Evolutionary conservation across 2,113 vertebrate species (phyloP).

Genomic region (Falco punctatus): DNA sequence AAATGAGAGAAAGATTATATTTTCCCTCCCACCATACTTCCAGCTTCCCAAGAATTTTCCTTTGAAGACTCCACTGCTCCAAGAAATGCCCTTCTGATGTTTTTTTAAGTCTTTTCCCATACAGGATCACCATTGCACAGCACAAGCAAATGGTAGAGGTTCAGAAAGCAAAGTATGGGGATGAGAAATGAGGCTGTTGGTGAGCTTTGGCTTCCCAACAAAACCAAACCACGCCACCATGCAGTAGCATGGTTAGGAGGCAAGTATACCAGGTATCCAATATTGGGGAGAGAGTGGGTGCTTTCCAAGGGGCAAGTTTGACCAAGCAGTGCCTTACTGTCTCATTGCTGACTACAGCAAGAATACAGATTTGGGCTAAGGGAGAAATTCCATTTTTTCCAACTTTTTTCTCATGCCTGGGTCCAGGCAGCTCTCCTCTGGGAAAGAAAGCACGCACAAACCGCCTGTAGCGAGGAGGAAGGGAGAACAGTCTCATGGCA

Average conservation of each 20-base stretch:
- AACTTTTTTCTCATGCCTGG: background rate
- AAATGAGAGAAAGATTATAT: slow-evolving; percentile 42
- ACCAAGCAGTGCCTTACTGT: background rate
- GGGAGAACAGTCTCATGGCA: background rate
- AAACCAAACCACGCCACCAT: background rate
- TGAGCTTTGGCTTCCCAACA: background rate
- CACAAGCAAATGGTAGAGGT: background rate
- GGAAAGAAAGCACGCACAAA: background rate
- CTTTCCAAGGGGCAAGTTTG: background rate
- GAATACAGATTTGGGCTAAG: background rate
- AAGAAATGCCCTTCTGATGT: background rate
- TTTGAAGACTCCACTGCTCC: slow-evolving; percentile 12
- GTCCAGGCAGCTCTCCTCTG: accelerated
- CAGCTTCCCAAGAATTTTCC: slow-evolving; percentile 39
- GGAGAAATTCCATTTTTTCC: background rate
- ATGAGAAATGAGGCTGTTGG: background rate
- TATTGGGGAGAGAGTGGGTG: accelerated
- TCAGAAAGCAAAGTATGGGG: background rate
- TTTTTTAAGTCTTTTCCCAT: background rate
- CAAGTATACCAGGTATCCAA: background rate
- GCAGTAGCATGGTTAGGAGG: background rate
- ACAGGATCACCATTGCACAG: background rate
- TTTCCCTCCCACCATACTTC: slow-evolving; percentile 42
- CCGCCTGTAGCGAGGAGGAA: background rate
- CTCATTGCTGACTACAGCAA: background rate